phyloP scores from a whole-genome alignment of 2,888 invertebrate species.

The Drymonia ruficornis region DNA sequence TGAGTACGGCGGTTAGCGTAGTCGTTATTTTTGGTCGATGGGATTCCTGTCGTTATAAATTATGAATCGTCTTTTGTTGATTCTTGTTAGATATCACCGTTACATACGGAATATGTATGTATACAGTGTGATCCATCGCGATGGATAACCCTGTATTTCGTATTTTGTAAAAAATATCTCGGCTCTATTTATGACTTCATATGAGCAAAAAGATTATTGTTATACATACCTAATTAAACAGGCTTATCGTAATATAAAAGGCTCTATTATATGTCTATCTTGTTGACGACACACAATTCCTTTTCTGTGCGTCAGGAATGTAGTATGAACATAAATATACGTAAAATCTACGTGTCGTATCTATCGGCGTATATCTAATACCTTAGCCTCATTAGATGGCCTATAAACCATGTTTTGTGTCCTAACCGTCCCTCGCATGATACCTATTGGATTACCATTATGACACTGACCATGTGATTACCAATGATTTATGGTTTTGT shows the following conservation, averaged over 20 bases:
- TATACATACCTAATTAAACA: background rate
- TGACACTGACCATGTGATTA: slow-evolving; percentile 32
- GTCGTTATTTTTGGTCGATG: too few species aligned
- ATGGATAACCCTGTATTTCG: too few species aligned
- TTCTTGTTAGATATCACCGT: too few species aligned
- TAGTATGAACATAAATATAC: slow-evolving; percentile 16
- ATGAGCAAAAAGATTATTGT: too few species aligned
- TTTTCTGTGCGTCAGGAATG: slow-evolving; percentile 23
- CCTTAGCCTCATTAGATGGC: slow-evolving; percentile 52
- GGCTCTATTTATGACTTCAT: too few species aligned
- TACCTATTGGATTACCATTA: slow-evolving; percentile 38
- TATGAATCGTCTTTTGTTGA: too few species aligned
- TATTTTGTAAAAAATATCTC: too few species aligned
- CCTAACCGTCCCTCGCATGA: slow-evolving; percentile 28
- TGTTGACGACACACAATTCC: slow-evolving; percentile 29
- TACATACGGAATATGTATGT: too few species aligned
- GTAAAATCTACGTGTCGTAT: slow-evolving; percentile 19
- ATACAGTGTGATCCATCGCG: too few species aligned
- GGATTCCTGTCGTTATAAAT: too few species aligned
- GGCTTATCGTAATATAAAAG: background rate
- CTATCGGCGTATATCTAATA: slow-evolving; percentile 37
- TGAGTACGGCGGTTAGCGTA: too few species aligned
- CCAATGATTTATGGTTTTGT: slow-evolving; percentile 23
- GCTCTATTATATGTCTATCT: background rate
- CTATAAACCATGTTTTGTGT: slow-evolving; percentile 58